These are phyloP conservation scores for Chaetops frenatus DNA, from an alignment of 2,113 vertebrate genomes.

Conservation along the genomic window DNA sequence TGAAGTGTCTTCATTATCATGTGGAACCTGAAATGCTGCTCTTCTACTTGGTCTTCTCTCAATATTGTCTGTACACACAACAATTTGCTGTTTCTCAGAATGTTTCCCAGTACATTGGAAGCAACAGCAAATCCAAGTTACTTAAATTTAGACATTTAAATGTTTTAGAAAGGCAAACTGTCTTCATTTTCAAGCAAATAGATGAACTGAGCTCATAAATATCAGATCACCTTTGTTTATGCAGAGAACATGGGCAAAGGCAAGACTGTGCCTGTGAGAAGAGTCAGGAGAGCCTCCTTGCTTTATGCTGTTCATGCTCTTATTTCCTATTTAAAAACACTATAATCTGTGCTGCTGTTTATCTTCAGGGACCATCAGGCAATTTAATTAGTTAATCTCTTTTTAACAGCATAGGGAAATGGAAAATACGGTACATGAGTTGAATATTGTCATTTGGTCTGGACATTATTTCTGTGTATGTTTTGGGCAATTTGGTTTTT, in stretches of 20 bases:
- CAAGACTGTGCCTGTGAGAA: background rate
- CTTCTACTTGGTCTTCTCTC: background rate
- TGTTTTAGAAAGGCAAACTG: background rate
- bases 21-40: background rate
- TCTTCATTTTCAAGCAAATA: background rate
- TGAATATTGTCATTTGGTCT: background rate
- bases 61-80: background rate
- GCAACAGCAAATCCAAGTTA: background rate
- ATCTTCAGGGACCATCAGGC: background rate
- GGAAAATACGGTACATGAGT: background rate
- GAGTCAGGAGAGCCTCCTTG: background rate
- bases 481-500: background rate
- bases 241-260: background rate
- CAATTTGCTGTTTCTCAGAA: background rate
- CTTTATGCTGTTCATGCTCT: background rate
- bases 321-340: background rate
- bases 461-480: background rate
- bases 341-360: background rate
- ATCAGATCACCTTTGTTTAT: background rate
- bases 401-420: background rate
- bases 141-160: background rate
- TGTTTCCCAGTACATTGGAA: background rate
- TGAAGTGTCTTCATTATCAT: background rate
- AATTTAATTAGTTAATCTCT: background rate
- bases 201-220: background rate